These are phyloP conservation scores for Lindbergichthys nudifrons DNA, from an alignment of 2,797 vertebrate genomes.

Conservation along the genomic window DNA sequence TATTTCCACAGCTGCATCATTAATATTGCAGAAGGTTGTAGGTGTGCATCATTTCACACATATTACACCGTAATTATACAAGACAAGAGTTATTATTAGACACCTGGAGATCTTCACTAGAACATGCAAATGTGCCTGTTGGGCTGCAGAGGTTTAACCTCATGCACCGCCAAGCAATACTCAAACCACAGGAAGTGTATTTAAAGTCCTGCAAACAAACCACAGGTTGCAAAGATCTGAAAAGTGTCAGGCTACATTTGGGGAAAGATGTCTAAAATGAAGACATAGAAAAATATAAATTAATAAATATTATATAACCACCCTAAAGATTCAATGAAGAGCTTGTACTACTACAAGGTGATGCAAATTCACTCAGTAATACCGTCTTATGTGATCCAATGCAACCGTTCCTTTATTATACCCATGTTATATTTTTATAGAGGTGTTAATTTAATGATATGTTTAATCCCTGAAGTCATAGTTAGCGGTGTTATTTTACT, in stretches of 20 bases:
- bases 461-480: not conserved
- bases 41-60: constrained; percentile 52
- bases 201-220: not conserved
- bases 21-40: constrained; percentile 48
- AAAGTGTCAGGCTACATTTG: not conserved
- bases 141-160: constrained; percentile 17
- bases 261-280: constrained; percentile 1
- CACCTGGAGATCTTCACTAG: constrained; percentile 11
- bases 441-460: not conserved
- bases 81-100: constrained; percentile 39
- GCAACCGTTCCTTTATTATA: not conserved
- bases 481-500: not conserved
- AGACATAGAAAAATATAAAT: constrained; percentile 2
- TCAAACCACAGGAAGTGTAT: not conserved
- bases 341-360: not conserved
- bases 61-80: constrained; percentile 33
- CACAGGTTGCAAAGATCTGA: not conserved
- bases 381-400: not conserved
- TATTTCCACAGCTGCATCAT: constrained; percentile 42
- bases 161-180: not conserved
- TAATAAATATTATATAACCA: not conserved
- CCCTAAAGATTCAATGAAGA: not conserved
- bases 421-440: not conserved
- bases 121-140: not conserved
- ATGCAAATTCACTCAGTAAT: not conserved